phyloP scores from a whole-genome alignment of 2,888 invertebrate genomes.

The Euzetes globulus region DNA sequence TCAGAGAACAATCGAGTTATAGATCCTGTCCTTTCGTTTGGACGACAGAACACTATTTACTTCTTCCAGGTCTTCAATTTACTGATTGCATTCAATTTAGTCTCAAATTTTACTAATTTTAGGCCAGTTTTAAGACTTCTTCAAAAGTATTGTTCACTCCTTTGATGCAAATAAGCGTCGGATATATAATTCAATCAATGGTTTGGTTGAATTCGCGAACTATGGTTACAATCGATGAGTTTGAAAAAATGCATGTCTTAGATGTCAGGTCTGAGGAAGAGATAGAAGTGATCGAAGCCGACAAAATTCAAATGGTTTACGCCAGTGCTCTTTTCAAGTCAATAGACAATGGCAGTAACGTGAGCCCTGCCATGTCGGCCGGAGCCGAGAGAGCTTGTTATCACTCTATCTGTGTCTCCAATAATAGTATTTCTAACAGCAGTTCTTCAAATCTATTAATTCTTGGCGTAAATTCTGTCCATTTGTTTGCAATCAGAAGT shows the following conservation, averaged over 20 bases:
- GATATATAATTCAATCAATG: conserved; percentile 62
- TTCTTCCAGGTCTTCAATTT: conserved; percentile 65
- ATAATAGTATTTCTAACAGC: conserved; percentile 48
- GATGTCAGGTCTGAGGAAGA: conserved; percentile 83
- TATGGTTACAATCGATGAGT: conserved; percentile 72
- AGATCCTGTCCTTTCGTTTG: conserved; percentile 82
- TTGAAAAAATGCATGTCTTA: conserved; percentile 75
- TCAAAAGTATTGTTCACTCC: conserved; percentile 55
- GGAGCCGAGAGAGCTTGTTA: conserved; percentile 69
- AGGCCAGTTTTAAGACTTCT: conserved; percentile 48
- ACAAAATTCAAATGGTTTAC: conserved; percentile 71
- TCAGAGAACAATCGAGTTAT: conserved; percentile 58
- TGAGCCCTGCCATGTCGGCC: conserved; percentile 66
- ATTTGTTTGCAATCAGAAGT: conserved; percentile 50
- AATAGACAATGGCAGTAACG: conserved; percentile 90
- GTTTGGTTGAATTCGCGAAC: conserved; percentile 70
- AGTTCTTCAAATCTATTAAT: conserved; percentile 62
- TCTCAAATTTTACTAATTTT: conserved; percentile 33
- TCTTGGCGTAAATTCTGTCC: conserved; percentile 61
- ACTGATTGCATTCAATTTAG: conserved; percentile 27
- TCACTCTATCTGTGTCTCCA: conserved; percentile 54
- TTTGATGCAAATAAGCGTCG: conserved; percentile 62
- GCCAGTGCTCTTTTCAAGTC: conserved; percentile 82
- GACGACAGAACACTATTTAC: conserved; percentile 69
- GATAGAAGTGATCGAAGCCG: conserved; percentile 69